Evolutionary conservation across 2,113 vertebrate species (phyloP).

Genomic region (Mixornis gularis): DNA sequence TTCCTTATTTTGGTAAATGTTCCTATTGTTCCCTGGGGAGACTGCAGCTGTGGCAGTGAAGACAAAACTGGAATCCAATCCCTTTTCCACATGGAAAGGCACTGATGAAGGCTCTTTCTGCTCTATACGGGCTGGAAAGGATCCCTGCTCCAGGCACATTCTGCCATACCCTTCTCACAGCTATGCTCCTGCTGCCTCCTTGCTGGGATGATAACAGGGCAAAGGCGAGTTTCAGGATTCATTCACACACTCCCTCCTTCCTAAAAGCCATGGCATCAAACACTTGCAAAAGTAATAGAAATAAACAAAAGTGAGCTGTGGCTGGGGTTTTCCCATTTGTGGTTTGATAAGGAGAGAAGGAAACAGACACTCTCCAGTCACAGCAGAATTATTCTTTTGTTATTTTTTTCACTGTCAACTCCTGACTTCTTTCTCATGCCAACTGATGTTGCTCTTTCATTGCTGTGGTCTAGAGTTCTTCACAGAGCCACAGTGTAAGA

Average conservation of each 20-base stretch:
- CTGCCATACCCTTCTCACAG: not conserved
- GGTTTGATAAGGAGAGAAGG: conserved; percentile 1
- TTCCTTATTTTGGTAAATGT: conserved; percentile 29
- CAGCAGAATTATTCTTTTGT: not conserved
- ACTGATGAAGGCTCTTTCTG: not conserved
- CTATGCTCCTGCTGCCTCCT: not conserved
- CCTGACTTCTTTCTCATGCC: not conserved
- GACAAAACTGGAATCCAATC: not conserved
- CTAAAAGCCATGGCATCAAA: not conserved
- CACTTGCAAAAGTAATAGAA: not conserved
- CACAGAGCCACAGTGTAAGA: not conserved
- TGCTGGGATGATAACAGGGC: not conserved
- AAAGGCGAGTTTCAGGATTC: not conserved
- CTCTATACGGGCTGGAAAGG: not conserved
- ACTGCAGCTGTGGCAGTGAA: not conserved
- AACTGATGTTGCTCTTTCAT: not conserved
- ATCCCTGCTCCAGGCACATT: not conserved
- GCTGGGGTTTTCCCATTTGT: conserved; percentile 38
- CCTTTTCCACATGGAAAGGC: not conserved
- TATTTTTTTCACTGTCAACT: not conserved
- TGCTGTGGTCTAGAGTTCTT: not conserved
- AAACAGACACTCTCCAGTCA: not conserved
- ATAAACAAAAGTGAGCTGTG: not conserved
- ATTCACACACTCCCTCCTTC: not conserved
- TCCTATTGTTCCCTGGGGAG: not conserved